Conservation (phyloP, 2,888 invertebrate genomes). For the Ditula angustiorana region DNA sequence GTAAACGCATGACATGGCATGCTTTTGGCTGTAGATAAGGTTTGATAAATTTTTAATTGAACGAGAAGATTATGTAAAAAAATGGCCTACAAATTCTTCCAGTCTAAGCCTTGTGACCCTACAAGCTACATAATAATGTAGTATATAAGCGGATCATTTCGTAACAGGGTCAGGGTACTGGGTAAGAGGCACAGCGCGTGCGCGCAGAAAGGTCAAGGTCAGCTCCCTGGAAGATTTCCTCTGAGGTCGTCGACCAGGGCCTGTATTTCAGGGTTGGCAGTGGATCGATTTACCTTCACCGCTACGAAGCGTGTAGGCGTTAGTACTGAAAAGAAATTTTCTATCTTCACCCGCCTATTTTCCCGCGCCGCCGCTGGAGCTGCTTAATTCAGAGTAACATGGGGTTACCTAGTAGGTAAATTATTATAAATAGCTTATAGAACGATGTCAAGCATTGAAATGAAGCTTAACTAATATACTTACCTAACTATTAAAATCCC, state of each 20-base stretch:
- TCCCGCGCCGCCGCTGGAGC: neutral
- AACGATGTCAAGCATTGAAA: no score
- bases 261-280: constrained; percentile 76
- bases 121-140: constrained; percentile 44
- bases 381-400: constrained; percentile 2
- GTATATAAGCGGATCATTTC: constrained; percentile 65
- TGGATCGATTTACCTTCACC: constrained; percentile 75
- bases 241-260: constrained; percentile 74
- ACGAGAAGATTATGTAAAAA: neutral
- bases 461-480: no score
- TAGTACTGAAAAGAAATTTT: constrained; percentile 39
- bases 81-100: neutral
- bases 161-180: constrained; percentile 81
- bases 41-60: neutral
- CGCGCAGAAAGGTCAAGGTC: constrained; percentile 83
- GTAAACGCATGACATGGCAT: no score
- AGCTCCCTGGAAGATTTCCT: constrained; percentile 82
- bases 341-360: neutral
- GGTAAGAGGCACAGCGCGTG: constrained; percentile 76
- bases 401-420: neutral
- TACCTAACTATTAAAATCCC: no score
- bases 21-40: no score
- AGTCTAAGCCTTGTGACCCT: constrained; percentile 36
- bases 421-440: no score
- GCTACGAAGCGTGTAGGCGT: constrained; percentile 68